Conservation (phyloP, 2,888 invertebrate genomes). For the Steromphala cineraria region DNA sequence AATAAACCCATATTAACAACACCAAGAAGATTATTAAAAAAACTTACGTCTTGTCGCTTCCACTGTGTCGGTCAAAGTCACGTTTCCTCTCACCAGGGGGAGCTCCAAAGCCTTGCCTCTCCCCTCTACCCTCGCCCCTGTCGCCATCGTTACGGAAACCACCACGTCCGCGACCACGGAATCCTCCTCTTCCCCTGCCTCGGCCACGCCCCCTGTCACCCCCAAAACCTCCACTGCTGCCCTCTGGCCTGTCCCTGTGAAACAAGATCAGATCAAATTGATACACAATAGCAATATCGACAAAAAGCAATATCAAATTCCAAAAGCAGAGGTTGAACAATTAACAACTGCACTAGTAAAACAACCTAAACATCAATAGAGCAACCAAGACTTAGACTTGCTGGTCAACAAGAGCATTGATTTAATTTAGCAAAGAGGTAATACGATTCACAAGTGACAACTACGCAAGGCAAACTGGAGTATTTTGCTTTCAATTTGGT, state of each 20-base stretch:
- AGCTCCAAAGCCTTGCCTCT: conserved; percentile 75
- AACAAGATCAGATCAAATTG: background rate
- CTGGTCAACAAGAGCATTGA: too few species aligned
- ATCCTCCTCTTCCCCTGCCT: conserved; percentile 40
- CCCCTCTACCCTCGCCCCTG: conserved; percentile 50
- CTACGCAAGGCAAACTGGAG: too few species aligned
- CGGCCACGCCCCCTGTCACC: conserved; percentile 40
- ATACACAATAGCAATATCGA: background rate
- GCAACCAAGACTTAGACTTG: too few species aligned
- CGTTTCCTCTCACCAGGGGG: conserved; percentile 86
- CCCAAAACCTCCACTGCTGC: conserved; percentile 44
- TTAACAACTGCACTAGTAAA: too few species aligned
- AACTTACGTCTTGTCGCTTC: conserved; percentile 91
- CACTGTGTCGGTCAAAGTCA: conserved; percentile 95
- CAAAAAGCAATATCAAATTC: too few species aligned
- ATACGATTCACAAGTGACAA: too few species aligned
- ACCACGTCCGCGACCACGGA: conserved; percentile 50
- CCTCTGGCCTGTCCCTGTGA: conserved; percentile 46
- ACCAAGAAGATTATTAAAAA: conserved; percentile 4
- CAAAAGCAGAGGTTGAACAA: too few species aligned
- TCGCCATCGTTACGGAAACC: conserved; percentile 48
- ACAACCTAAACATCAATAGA: too few species aligned
- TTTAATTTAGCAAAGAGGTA: too few species aligned
- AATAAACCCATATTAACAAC: background rate
- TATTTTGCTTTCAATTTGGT: too few species aligned